Evolutionary conservation across 92 coral and sea anemone genomes (phyloP).

Genomic region (Isaurus tuberculatus): DNA sequence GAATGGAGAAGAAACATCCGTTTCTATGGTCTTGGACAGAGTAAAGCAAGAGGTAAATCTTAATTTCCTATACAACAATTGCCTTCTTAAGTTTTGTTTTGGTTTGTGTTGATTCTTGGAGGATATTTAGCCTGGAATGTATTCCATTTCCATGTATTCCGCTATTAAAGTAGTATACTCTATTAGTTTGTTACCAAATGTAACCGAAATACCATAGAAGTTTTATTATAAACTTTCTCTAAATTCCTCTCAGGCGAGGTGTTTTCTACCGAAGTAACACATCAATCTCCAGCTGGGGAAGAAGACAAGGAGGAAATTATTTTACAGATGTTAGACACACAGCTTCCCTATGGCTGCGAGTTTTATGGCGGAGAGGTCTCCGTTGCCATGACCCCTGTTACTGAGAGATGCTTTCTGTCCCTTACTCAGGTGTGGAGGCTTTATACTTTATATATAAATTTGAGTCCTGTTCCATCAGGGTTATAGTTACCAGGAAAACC

Average conservation of each 20-base stretch:
- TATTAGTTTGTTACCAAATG: too few species aligned
- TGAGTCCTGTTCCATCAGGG: too few species aligned
- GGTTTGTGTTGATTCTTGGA: background rate
- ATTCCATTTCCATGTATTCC: too few species aligned
- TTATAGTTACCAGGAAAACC: too few species aligned
- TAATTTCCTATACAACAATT: too few species aligned
- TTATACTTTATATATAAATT: background rate
- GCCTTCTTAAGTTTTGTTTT: background rate
- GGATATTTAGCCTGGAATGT: background rate
- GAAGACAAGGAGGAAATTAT: constrained; percentile 53
- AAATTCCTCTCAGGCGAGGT: constrained; percentile 9
- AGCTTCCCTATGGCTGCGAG: constrained; percentile 92
- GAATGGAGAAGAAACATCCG: constrained; percentile 97
- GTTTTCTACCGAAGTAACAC: constrained; percentile 20
- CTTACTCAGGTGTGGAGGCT: constrained; percentile 75
- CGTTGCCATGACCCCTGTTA: constrained; percentile 86
- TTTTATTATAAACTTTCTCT: background rate
- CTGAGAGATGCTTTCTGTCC: constrained; percentile 89
- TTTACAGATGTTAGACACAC: constrained; percentile 92
- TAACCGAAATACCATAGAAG: too few species aligned
- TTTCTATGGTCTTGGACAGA: constrained; percentile 87
- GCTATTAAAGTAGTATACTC: too few species aligned
- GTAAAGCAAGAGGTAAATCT: constrained; percentile 64
- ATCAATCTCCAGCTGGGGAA: background rate
- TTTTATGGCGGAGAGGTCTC: constrained; percentile 88